These are phyloP conservation scores for Setipinna tenuifilis DNA, from an alignment of 2,797 vertebrate genomes.

Conservation along the genomic window DNA sequence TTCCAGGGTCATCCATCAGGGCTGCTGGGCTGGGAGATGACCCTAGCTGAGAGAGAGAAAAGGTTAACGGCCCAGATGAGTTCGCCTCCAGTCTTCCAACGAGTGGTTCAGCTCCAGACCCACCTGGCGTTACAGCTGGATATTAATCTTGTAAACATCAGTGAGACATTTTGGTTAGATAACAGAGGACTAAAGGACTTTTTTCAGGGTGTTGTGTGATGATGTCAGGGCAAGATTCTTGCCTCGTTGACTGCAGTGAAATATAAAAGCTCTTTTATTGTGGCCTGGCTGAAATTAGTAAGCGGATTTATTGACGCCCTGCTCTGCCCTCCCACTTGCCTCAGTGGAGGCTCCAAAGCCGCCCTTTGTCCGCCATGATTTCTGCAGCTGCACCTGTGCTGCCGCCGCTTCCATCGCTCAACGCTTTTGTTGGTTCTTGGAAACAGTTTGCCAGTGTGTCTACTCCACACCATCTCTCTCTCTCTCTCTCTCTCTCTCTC, in stretches of 20 bases:
- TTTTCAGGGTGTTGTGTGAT: neutral
- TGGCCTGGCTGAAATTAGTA: neutral
- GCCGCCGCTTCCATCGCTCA: neutral
- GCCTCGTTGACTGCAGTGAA: neutral
- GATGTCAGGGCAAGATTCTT: neutral
- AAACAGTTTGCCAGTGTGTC: neutral
- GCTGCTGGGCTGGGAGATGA: neutral
- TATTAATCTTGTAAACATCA: neutral
- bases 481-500: neutral
- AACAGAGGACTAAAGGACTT: neutral
- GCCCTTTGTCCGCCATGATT: constrained; percentile 1
- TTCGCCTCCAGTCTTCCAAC: neutral
- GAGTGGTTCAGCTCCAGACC: neutral
- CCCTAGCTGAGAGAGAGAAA: neutral
- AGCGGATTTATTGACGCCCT: neutral
- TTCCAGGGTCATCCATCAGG: neutral
- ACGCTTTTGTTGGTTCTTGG: neutral
- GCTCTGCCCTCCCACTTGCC: neutral
- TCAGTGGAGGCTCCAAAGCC: neutral
- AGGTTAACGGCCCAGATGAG: neutral
- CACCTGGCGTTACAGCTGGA: neutral
- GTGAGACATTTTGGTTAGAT: neutral
- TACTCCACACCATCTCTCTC: neutral
- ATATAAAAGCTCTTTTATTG: neutral
- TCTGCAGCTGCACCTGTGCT: neutral